A percentile compares a stretch with the other conserved stretches of the same genome.
Evolutionary conservation across 2,888 invertebrate genomes (phyloP).

Genomic region (Synergus umbraculus): DNA sequence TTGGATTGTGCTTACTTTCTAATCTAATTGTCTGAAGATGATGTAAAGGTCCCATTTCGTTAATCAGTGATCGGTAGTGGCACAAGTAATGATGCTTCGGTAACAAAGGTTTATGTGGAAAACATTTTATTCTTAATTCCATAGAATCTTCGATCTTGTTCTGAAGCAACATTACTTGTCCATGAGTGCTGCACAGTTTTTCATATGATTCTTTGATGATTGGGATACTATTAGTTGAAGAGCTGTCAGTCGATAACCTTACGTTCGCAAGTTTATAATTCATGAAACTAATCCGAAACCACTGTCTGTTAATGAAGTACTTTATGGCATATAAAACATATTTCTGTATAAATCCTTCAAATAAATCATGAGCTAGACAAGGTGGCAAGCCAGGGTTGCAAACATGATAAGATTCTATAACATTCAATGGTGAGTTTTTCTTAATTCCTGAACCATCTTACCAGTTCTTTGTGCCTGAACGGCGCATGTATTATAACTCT

Average conservation of each 20-base stretch:
- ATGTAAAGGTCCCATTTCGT: neutral
- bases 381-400: neutral
- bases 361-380: neutral
- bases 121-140: neutral
- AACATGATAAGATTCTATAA: neutral
- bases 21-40: neutral
- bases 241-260: neutral
- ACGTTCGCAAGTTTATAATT: slow-evolving; percentile 14
- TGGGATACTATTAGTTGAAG: neutral
- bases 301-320: slow-evolving; percentile 43
- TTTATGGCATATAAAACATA: neutral
- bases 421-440: slow-evolving; percentile 15
- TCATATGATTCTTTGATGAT: neutral
- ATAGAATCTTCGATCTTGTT: neutral
- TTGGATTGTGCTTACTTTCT: neutral
- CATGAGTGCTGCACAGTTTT: neutral
- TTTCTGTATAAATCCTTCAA: neutral
- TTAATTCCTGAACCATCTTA: neutral
- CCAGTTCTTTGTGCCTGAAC: neutral
- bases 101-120: neutral
- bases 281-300: slow-evolving; percentile 15
- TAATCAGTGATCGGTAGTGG: neutral
- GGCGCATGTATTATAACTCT: neutral
- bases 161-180: neutral
- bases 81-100: neutral